A percentile compares a stretch with the other conserved stretches of the same genome.
Conservation (phyloP, 2,797 vertebrate genomes). For the Scolopax bukidnonensis region DNA sequence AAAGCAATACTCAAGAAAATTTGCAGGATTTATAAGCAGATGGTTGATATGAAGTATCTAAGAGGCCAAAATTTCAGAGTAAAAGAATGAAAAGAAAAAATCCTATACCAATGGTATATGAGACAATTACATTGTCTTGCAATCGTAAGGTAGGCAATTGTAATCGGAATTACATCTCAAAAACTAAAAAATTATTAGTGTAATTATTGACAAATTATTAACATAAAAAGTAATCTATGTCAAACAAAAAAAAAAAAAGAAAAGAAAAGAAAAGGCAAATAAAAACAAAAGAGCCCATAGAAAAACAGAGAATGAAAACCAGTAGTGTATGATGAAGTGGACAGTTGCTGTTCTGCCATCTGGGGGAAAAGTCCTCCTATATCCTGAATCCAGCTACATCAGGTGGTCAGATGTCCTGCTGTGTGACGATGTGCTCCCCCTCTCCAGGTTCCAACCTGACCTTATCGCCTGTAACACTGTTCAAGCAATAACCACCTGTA, state of each 20-base stretch:
- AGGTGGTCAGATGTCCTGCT: background rate
- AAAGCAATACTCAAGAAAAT: background rate
- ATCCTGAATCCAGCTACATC: fast-evolving
- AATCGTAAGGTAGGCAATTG: background rate
- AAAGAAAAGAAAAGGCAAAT: background rate
- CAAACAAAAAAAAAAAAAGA: background rate
- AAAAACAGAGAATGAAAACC: background rate
- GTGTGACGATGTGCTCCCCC: too few species aligned
- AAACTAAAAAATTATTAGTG: background rate
- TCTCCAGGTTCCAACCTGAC: too few species aligned
- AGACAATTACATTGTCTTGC: too few species aligned
- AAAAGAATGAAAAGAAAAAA: background rate
- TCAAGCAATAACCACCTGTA: too few species aligned
- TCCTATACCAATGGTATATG: background rate
- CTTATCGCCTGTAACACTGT: too few species aligned
- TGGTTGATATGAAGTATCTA: background rate
- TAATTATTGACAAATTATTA: background rate
- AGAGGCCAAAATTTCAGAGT: background rate
- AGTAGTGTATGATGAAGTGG: background rate
- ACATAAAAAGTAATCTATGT: background rate
- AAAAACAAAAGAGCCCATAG: background rate
- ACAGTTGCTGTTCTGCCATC: background rate
- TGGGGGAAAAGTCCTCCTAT: background rate
- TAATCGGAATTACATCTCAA: background rate
- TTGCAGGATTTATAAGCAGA: background rate